Evolutionary conservation across 1,140 invertebrate species (phyloP).

Genomic region (Ylistrum balloti): DNA sequence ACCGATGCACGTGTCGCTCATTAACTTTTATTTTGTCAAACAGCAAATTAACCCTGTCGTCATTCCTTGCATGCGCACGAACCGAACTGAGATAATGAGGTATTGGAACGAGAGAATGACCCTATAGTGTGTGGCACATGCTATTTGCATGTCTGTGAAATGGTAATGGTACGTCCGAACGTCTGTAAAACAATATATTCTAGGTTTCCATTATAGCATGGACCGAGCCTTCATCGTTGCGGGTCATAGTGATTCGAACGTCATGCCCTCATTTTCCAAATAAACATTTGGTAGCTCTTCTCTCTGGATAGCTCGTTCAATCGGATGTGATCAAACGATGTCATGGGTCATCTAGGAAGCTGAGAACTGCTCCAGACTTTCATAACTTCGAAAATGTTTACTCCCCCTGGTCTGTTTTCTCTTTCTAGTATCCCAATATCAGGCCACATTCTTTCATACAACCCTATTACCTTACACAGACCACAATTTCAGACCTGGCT

Average conservation of each 20-base stretch:
- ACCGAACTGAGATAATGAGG: conserved; percentile 4
- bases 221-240: background rate
- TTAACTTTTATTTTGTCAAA: conserved; percentile 36
- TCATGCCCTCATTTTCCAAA: background rate
- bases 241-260: background rate
- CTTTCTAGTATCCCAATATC: too few species aligned
- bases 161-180: too few species aligned
- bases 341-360: background rate
- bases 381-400: too few species aligned
- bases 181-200: too few species aligned
- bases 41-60: background rate
- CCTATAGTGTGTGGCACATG: background rate
- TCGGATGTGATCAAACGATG: background rate
- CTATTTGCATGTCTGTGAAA: conserved; percentile 6
- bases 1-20: background rate
- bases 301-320: background rate
- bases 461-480: too few species aligned
- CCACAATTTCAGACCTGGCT: too few species aligned
- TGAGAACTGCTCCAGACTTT: too few species aligned
- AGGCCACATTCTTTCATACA: too few species aligned
- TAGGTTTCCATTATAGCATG: background rate
- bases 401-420: too few species aligned
- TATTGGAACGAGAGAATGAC: conserved; percentile 6
- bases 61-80: background rate
- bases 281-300: background rate